phyloP scores from a whole-genome alignment of 2,888 invertebrate genomes.

The Argyra leucocephala region DNA sequence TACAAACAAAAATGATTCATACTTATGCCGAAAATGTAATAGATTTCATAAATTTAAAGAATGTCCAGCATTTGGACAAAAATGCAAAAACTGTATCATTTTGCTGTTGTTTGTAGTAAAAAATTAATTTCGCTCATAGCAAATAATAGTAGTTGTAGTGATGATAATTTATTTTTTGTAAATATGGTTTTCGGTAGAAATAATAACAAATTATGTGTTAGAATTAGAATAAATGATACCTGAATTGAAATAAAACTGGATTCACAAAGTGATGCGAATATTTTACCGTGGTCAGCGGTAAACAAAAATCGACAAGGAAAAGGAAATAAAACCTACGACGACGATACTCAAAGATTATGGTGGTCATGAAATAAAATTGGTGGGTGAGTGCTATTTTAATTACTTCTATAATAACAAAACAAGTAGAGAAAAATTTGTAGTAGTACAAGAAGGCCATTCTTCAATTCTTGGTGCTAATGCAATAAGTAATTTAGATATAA shows the following conservation, averaged over 20 bases:
- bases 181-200: not conserved
- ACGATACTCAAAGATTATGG: slow-evolving; percentile 11
- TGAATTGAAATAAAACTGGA: slow-evolving; percentile 8
- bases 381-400: slow-evolving; percentile 1
- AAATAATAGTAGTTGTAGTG: slow-evolving; percentile 4
- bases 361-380: slow-evolving; percentile 7
- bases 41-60: not conserved
- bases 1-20: not conserved
- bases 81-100: slow-evolving; percentile 13
- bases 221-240: slow-evolving; percentile 9
- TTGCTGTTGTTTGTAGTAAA: slow-evolving; percentile 11
- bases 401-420: not conserved
- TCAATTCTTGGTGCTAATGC: slow-evolving; percentile 10
- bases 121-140: not conserved
- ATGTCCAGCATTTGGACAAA: slow-evolving; percentile 11
- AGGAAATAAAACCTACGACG: slow-evolving; percentile 11
- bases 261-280: slow-evolving; percentile 5
- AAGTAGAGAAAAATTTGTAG: slow-evolving; percentile 10
- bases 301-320: slow-evolving; percentile 7
- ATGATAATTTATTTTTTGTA: slow-evolving; percentile 13
- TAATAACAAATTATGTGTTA: slow-evolving; percentile 7
- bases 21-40: not conserved
- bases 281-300: not conserved
- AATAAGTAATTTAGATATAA: slow-evolving; percentile 5
- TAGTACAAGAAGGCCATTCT: slow-evolving; percentile 4